A percentile compares a stretch with the other conserved stretches of the same genome.
Evolutionary conservation across 92 coral and sea anemone genomes (phyloP).

Genomic region (Pocillopora grandis): DNA sequence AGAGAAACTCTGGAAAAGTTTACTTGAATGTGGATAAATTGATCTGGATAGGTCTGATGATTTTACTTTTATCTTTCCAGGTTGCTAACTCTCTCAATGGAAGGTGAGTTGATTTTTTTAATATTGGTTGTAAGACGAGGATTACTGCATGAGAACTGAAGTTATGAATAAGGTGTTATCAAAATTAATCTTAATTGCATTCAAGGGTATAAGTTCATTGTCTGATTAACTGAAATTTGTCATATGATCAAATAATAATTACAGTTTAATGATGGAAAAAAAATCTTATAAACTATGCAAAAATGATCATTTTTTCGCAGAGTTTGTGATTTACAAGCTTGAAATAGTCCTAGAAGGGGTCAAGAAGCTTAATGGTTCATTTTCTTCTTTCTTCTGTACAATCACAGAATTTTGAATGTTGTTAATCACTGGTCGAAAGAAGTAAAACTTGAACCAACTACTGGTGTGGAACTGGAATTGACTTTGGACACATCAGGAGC

Average conservation of each 20-base stretch:
- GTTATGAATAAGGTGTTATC: too few relatives aligned
- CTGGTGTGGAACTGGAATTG: constrained; percentile 78
- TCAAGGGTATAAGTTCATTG: too few relatives aligned
- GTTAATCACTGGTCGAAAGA: constrained; percentile 78
- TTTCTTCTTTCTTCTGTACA: not conserved
- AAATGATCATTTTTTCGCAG: too few relatives aligned
- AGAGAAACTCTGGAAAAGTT: too few relatives aligned
- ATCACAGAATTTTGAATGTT: constrained; percentile 64
- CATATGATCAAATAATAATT: too few relatives aligned
- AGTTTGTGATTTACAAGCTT: too few relatives aligned
- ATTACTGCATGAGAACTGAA: not conserved
- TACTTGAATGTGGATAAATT: not conserved
- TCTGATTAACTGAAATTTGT: too few relatives aligned
- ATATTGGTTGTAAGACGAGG: not conserved
- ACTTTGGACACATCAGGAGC: constrained; percentile 87
- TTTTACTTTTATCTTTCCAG: constrained; percentile 41
- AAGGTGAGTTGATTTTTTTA: constrained; percentile 45
- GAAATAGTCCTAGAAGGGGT: too few relatives aligned
- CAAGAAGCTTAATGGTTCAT: too few relatives aligned
- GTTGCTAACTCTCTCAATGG: constrained; percentile 79
- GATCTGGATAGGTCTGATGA: not conserved
- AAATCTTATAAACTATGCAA: too few relatives aligned
- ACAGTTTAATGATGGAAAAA: too few relatives aligned
- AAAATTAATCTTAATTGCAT: too few relatives aligned
- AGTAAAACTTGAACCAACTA: constrained; percentile 48